Conservation (phyloP, 2,797 vertebrate genomes). For the Melanotaenia pygmaea region DNA sequence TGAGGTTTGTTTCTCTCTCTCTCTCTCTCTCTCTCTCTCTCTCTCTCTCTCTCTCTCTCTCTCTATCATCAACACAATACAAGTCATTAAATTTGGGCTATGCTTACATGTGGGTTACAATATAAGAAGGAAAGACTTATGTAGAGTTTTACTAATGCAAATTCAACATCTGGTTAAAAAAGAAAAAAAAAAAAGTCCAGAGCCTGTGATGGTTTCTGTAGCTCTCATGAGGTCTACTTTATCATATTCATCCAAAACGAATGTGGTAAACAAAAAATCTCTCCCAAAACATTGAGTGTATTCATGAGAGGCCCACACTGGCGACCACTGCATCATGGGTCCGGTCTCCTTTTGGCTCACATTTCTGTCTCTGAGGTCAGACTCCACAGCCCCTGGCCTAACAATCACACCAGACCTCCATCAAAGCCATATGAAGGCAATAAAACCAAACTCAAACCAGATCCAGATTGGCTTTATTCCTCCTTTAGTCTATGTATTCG, state of each 20-base stretch:
- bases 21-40: no score
- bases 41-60: background rate
- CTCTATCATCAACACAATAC: background rate
- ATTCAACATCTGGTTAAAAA: constrained; percentile 9
- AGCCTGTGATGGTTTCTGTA: background rate
- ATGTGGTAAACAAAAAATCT: constrained; percentile 54
- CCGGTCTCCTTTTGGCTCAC: constrained; percentile 60
- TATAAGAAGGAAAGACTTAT: constrained; percentile 2
- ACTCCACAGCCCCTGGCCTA: constrained; percentile 46
- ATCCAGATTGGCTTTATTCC: constrained; percentile 41
- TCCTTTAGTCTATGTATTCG: constrained; percentile 26
- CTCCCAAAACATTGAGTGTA: constrained; percentile 41
- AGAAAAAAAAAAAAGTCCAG: no score
- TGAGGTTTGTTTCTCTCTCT: background rate
- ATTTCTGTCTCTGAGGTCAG: constrained; percentile 72
- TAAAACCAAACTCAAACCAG: constrained; percentile 67
- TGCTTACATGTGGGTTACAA: background rate
- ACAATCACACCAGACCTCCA: constrained; percentile 59
- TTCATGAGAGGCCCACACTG: constrained; percentile 52
- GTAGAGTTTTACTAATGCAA: background rate
- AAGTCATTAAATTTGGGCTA: background rate
- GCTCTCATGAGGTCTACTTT: constrained; percentile 31
- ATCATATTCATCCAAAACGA: constrained; percentile 37
- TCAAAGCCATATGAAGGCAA: constrained; percentile 64
- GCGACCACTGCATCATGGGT: constrained; percentile 49